Base-by-base conservation (phyloP, 2,113 vertebrate genomes). In the Zosterops japonicus region DNA sequence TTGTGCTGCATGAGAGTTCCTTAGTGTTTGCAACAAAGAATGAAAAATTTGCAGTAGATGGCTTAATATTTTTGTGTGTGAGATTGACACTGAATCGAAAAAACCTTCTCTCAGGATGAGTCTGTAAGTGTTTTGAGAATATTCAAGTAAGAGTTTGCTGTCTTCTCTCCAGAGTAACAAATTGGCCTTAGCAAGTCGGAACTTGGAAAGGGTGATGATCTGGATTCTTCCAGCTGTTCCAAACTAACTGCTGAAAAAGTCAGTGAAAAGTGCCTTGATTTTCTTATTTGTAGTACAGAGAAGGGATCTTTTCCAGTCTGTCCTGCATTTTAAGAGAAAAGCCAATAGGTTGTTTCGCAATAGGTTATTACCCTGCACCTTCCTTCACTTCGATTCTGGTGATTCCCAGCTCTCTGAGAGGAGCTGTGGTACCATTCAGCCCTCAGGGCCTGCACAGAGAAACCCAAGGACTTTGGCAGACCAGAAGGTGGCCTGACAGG, bases 191-290 rank as follows among this genome's bases (percentile, higher is more conserved):
- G n/a, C 31, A 52, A 67, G 23, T 33, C 25, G 31, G 71, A 71
- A 39, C 49, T 64, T 87, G 87, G 72, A 91, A 89, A 63, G 39
- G 49, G 25, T 56, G 64, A 69, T 56, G 22, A 29, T 77, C n/a
- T 83, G 71, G 52, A 74, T 74, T 94, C 60, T 57, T 90, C 90
- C 60, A 87, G 22, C 63, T 78, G 8, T 87, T 95, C 52, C 42
- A 89, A 56, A 71, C 71, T 20, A 74, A 60, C 33, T 85, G 78
- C 23, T 91, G 67, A 82, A 68, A 60, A 71, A 94, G 59, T 83
- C 68, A 46, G 36, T 60, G 35, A 85, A 70, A 89, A 85, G 9
- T 56, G 17, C 49, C 64, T 81, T 84, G 20, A 39, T 7, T 22
- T 77, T 18, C 21, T 55, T 80, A 56, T 75, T 88, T 91, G 22